A percentile compares a stretch with the other conserved stretches of the same genome.
phyloP scores from a whole-genome alignment of 2,888 invertebrate genomes.

The Epirrhoe alternata region DNA sequence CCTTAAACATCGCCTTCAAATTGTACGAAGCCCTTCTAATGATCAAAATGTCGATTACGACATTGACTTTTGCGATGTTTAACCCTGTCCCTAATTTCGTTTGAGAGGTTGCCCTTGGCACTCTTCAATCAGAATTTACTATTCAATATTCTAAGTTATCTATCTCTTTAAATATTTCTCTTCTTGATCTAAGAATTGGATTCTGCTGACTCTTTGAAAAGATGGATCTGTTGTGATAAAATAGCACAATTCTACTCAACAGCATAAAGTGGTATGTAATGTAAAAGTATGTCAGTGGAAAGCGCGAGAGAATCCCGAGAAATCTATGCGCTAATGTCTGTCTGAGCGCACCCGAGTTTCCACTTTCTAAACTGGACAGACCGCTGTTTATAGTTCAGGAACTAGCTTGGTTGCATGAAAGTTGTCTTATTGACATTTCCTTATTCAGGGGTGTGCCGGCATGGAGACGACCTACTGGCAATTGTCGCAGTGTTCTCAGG shows the following conservation, averaged over 20 bases:
- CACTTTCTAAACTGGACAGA: slow-evolving; percentile 82
- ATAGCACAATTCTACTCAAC: slow-evolving; percentile 26
- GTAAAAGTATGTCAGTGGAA: slow-evolving; percentile 82
- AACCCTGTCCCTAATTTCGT: slow-evolving; percentile 67
- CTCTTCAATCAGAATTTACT: slow-evolving; percentile 23
- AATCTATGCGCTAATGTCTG: slow-evolving; percentile 76
- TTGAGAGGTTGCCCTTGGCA: slow-evolving; percentile 43
- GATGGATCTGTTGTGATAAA: not conserved
- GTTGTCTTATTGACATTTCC: slow-evolving; percentile 76
- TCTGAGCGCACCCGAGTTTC: slow-evolving; percentile 67
- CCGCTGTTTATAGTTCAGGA: slow-evolving; percentile 79
- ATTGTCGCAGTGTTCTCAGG: not conserved
- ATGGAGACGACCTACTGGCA: slow-evolving; percentile 4
- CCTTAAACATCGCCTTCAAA: slow-evolving; percentile 80
- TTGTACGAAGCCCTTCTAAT: slow-evolving; percentile 80
- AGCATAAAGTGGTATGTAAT: slow-evolving; percentile 46
- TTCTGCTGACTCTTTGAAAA: not conserved
- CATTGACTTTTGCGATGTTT: slow-evolving; percentile 74
- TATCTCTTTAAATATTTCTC: not conserved
- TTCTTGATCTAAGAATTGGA: not conserved
- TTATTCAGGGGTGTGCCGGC: slow-evolving; percentile 46
- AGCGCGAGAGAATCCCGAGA: slow-evolving; percentile 84
- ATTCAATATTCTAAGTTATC: not conserved
- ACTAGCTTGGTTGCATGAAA: slow-evolving; percentile 73
- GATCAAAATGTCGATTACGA: slow-evolving; percentile 70